Percentiles rank a stretch among this genome's conserved stretches.
Conservation (phyloP, 2,888 invertebrate species). For the Eledone cirrhosa region DNA sequence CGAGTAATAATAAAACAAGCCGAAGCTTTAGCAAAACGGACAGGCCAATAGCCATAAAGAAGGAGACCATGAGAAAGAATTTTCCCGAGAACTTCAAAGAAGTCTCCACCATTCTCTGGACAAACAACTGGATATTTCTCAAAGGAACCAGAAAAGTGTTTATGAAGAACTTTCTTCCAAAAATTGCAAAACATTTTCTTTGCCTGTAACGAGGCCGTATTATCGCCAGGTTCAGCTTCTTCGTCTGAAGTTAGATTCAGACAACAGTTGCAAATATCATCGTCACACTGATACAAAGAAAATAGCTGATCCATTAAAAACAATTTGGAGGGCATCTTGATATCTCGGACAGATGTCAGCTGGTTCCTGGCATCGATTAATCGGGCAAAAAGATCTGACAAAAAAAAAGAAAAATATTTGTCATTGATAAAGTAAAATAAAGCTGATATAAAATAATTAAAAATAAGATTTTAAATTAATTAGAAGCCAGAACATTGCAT, state of each 20-base stretch:
- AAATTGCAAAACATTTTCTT: conserved; percentile 37
- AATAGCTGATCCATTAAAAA: conserved; percentile 24
- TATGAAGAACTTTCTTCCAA: conserved; percentile 44
- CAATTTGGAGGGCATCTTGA: conserved; percentile 12
- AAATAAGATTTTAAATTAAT: not conserved
- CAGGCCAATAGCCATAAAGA: conserved; percentile 43
- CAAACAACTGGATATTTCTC: conserved; percentile 43
- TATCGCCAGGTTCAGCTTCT: not conserved
- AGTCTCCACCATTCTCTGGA: conserved; percentile 37
- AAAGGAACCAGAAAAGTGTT: conserved; percentile 43
- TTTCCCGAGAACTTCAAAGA: conserved; percentile 40
- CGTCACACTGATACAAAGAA: conserved; percentile 17
- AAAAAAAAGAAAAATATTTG: not conserved
- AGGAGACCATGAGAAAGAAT: conserved; percentile 46
- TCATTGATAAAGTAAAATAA: not conserved
- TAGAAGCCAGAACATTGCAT: too few relatives aligned
- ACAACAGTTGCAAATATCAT: conserved; percentile 15
- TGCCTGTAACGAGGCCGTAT: conserved; percentile 16
- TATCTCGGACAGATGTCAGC: conserved; percentile 5
- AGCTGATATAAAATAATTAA: not conserved
- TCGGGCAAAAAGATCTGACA: not conserved
- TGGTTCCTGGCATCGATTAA: conserved; percentile 23
- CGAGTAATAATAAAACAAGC: conserved; percentile 38
- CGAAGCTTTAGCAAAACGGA: conserved; percentile 43
- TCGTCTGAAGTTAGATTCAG: conserved; percentile 4